These are phyloP conservation scores for Drosophila helvetica DNA, from an alignment of 2,888 invertebrate genomes.

Conservation along the genomic window DNA sequence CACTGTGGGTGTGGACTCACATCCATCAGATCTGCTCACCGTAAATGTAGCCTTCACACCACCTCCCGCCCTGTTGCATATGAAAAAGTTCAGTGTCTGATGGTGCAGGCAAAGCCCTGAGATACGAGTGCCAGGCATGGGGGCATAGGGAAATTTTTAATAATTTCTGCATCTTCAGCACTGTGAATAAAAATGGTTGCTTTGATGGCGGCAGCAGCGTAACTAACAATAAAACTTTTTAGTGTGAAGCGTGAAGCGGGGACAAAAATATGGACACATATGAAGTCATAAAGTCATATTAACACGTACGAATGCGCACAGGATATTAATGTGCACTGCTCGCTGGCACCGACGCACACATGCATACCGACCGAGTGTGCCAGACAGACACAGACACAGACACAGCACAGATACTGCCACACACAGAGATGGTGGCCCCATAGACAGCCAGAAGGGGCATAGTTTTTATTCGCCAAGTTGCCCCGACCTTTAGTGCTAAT, in stretches of 20 bases:
- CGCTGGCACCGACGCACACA: conserved; percentile 38
- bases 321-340: conserved; percentile 78
- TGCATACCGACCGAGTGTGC: conserved; percentile 3
- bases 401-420: conserved; percentile 11
- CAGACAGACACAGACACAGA: conserved; percentile 8
- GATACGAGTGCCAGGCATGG: conserved; percentile 30
- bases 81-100: conserved; percentile 50
- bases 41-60: conserved; percentile 26
- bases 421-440: not conserved
- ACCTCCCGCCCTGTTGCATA: conserved; percentile 43
- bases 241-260: conserved; percentile 63
- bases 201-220: conserved; percentile 67
- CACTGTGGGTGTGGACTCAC: conserved; percentile 36
- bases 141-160: conserved; percentile 63
- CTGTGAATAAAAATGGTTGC: conserved; percentile 79
- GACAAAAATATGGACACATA: conserved; percentile 77
- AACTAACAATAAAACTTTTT: conserved; percentile 78
- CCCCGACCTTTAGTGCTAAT: conserved; percentile 63
- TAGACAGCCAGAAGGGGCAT: conserved; percentile 17
- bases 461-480: conserved; percentile 47
- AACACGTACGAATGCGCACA: conserved; percentile 83
- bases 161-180: conserved; percentile 76
- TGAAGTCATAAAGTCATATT: conserved; percentile 84
- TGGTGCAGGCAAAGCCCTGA: conserved; percentile 49
- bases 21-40: conserved; percentile 25